Conservation (phyloP, 1,140 invertebrate genomes). For the Gonatopus flavifemur region DNA sequence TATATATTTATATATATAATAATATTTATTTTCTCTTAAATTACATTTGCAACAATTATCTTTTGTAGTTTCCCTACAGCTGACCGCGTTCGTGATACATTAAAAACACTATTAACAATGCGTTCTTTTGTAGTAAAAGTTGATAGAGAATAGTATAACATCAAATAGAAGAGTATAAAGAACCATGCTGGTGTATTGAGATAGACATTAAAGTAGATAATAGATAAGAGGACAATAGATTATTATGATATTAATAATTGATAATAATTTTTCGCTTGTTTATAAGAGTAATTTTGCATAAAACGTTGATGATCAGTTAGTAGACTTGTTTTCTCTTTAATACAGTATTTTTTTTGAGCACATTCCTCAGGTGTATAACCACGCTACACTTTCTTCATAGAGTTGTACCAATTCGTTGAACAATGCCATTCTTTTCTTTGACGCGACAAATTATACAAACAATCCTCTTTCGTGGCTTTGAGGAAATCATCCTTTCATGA, state of each 20-base stretch:
- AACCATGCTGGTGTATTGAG: conserved; percentile 54
- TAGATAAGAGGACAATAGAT: conserved; percentile 54
- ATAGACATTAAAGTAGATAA: conserved; percentile 56
- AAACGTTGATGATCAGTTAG: conserved; percentile 53
- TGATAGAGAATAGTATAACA: conserved; percentile 53
- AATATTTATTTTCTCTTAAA: no score
- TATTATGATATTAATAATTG: conserved; percentile 55
- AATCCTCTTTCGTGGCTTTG: no score
- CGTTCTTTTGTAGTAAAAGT: conserved; percentile 52
- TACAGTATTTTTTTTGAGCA: conserved; percentile 58
- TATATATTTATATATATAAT: no score
- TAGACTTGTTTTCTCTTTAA: conserved; percentile 51
- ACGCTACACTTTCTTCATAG: conserved; percentile 55
- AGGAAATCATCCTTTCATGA: no score
- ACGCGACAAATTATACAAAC: no score
- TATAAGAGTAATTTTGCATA: conserved; percentile 52
- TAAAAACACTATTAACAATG: conserved; percentile 47
- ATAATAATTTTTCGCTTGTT: conserved; percentile 49
- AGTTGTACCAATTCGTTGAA: conserved; percentile 54
- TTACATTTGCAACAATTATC: no score
- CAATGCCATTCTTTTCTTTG: conserved; percentile 12
- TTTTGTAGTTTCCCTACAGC: conserved; percentile 47
- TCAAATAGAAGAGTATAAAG: conserved; percentile 57
- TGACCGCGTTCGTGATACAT: conserved; percentile 46
- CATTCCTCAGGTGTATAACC: conserved; percentile 58